phyloP scores from a whole-genome alignment of 2,113 vertebrate genomes.

The Clarias macrocephalus region DNA sequence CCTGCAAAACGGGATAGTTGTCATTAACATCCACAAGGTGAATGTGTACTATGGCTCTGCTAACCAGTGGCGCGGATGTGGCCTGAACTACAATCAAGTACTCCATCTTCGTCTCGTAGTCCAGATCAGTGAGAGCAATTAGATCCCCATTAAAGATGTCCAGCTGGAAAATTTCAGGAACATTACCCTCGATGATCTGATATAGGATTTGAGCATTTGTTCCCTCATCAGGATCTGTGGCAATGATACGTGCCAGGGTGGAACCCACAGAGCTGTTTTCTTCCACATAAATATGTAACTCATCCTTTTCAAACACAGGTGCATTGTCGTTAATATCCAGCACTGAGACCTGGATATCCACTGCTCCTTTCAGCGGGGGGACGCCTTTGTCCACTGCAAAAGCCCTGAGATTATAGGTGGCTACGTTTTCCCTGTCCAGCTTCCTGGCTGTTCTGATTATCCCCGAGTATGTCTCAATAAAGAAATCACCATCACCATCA shows the following conservation, averaged over 20 bases:
- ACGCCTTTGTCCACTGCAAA: slow-evolving; percentile 83
- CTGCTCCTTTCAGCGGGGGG: slow-evolving; percentile 76
- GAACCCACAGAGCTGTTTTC: slow-evolving; percentile 86
- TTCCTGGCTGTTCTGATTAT: slow-evolving; percentile 83
- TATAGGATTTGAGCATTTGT: slow-evolving; percentile 88
- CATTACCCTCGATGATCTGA: slow-evolving; percentile 86
- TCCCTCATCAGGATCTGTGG: slow-evolving; percentile 82
- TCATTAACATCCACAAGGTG: slow-evolving; percentile 83
- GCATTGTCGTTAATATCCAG: slow-evolving; percentile 86
- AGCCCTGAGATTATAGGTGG: slow-evolving; percentile 77
- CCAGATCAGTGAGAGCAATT: slow-evolving; percentile 80
- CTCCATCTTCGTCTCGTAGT: slow-evolving; percentile 80
- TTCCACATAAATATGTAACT: slow-evolving; percentile 81
- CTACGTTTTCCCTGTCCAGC: slow-evolving; percentile 83
- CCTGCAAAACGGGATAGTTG: slow-evolving; percentile 78
- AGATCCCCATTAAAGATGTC: slow-evolving; percentile 86
- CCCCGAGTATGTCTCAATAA: slow-evolving; percentile 84
- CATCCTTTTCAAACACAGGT: slow-evolving; percentile 83
- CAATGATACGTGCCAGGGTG: slow-evolving; percentile 78
- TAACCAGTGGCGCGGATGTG: slow-evolving; percentile 85
- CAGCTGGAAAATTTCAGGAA: slow-evolving; percentile 85
- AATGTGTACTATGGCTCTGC: slow-evolving; percentile 79
- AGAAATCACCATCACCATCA: slow-evolving; percentile 85
- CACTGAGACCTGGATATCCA: slow-evolving; percentile 81
- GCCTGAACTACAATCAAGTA: slow-evolving; percentile 86